These are phyloP conservation scores for Rhagium mordax DNA, from an alignment of 2,888 invertebrate genomes.

Conservation along the genomic window DNA sequence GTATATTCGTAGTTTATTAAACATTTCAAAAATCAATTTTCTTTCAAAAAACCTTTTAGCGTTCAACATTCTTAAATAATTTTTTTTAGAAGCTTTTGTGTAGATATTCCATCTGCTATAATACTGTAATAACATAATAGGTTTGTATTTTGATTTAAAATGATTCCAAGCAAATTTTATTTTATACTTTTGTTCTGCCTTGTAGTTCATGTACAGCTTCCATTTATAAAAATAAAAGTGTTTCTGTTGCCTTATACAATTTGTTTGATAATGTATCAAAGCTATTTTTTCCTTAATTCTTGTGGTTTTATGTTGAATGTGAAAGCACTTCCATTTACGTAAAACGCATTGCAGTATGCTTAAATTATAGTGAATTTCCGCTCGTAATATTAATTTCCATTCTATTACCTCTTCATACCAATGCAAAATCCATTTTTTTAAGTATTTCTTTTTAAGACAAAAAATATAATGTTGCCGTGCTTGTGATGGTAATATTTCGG, in stretches of 20 bases:
- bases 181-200: slow-evolving; percentile 45
- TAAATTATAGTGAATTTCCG: slow-evolving; percentile 58
- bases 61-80: slow-evolving; percentile 33
- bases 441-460: slow-evolving; percentile 47
- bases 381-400: slow-evolving; percentile 59
- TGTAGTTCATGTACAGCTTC: slow-evolving; percentile 48
- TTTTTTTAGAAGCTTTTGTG: slow-evolving; percentile 41
- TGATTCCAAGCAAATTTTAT: slow-evolving; percentile 47
- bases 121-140: slow-evolving; percentile 47
- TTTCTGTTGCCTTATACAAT: slow-evolving; percentile 44
- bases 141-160: slow-evolving; percentile 54
- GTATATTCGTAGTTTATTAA: slow-evolving; percentile 33
- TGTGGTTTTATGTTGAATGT: slow-evolving; percentile 41
- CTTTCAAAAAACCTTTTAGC: slow-evolving; percentile 45
- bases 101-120: slow-evolving; percentile 55
- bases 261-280: slow-evolving; percentile 52
- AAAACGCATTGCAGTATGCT: slow-evolving; percentile 51
- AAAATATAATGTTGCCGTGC: slow-evolving; percentile 48
- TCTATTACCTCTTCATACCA: slow-evolving; percentile 58
- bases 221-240: slow-evolving; percentile 51
- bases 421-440: slow-evolving; percentile 50
- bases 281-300: slow-evolving; percentile 53
- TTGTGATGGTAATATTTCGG: slow-evolving; percentile 57
- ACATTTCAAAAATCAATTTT: slow-evolving; percentile 39
- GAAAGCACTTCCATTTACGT: slow-evolving; percentile 52